Percentiles rank a stretch among this genome's conserved stretches.
Conservation (phyloP, 2,888 invertebrate species). For the Gnatocerus cornutus region DNA sequence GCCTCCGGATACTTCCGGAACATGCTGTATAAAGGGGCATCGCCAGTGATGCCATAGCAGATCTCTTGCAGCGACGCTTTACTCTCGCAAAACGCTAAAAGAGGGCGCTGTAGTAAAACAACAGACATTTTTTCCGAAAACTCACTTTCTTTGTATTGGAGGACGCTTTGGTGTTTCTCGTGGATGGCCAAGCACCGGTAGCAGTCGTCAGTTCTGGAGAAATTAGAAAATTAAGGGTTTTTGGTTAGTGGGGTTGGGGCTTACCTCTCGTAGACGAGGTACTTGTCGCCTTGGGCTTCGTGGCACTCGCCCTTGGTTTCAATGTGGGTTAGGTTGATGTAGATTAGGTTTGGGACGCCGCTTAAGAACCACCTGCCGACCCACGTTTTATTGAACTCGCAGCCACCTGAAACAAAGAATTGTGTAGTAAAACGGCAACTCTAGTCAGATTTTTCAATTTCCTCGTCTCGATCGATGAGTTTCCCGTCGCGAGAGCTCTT, state of each 20-base stretch:
- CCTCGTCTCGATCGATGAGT: no score
- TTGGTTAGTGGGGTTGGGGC: slow-evolving; percentile 39
- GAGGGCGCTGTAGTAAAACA: not conserved
- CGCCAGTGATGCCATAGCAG: slow-evolving; percentile 81
- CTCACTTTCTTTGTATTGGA: slow-evolving; percentile 90
- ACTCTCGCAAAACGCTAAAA: slow-evolving; percentile 77
- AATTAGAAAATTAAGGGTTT: not conserved
- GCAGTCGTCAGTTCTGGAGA: slow-evolving; percentile 76
- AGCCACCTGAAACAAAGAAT: slow-evolving; percentile 74
- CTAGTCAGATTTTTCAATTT: no score
- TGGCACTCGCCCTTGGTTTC: slow-evolving; percentile 80
- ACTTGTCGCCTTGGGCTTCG: slow-evolving; percentile 79
- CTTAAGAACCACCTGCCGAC: slow-evolving; percentile 84
- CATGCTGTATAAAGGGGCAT: slow-evolving; percentile 83
- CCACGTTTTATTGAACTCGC: slow-evolving; percentile 81
- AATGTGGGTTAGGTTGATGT: slow-evolving; percentile 78
- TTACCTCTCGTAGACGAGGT: slow-evolving; percentile 78
- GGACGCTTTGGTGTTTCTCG: slow-evolving; percentile 82
- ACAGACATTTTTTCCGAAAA: not conserved
- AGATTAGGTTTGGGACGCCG: slow-evolving; percentile 76
- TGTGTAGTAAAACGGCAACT: no score
- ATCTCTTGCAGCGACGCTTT: slow-evolving; percentile 76
- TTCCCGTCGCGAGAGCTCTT: not conserved
- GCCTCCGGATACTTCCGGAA: slow-evolving; percentile 82
- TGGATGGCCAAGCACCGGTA: slow-evolving; percentile 85